Percentiles rank a stretch among this genome's conserved stretches.
Evolutionary conservation across 2,797 vertebrate species (phyloP).

Genomic region (Oryzias dopingdopingensis): DNA sequence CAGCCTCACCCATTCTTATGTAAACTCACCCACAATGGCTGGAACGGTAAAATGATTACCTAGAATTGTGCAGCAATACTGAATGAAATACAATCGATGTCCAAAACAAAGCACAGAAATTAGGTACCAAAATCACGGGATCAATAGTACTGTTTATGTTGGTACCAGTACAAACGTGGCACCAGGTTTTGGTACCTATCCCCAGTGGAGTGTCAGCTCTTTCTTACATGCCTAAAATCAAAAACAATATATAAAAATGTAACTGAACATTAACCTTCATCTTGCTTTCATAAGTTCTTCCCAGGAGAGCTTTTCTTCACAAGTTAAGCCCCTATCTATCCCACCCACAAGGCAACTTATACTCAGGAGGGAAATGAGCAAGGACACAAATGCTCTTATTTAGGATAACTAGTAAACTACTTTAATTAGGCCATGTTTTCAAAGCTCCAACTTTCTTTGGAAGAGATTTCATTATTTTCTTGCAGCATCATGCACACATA

Average conservation of each 20-base stretch:
- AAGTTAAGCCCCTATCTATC: constrained; percentile 49
- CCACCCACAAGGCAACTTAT: constrained; percentile 37
- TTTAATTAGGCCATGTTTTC: constrained; percentile 66
- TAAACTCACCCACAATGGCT: too few species aligned
- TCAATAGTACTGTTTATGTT: too few species aligned
- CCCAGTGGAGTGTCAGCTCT: too few species aligned
- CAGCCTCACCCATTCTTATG: too few species aligned
- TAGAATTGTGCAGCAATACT: too few species aligned
- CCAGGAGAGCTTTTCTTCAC: constrained; percentile 53
- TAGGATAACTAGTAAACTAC: constrained; percentile 68
- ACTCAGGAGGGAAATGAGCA: constrained; percentile 62
- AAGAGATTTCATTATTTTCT: constrained; percentile 28
- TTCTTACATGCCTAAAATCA: constrained; percentile 44
- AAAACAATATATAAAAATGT: constrained; percentile 70
- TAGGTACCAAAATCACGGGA: too few species aligned
- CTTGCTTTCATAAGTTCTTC: constrained; percentile 70
- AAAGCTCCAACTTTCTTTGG: constrained; percentile 53
- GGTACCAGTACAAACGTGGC: too few species aligned
- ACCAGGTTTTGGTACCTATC: too few species aligned
- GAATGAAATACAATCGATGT: too few species aligned
- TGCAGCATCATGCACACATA: constrained; percentile 20
- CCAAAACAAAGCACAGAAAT: too few species aligned
- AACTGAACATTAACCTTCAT: constrained; percentile 75
- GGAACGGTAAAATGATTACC: too few species aligned
- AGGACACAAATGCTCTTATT: constrained; percentile 62